Evolutionary conservation across 2,888 invertebrate species (phyloP).

Genomic region (Ichneumoninae sp.): DNA sequence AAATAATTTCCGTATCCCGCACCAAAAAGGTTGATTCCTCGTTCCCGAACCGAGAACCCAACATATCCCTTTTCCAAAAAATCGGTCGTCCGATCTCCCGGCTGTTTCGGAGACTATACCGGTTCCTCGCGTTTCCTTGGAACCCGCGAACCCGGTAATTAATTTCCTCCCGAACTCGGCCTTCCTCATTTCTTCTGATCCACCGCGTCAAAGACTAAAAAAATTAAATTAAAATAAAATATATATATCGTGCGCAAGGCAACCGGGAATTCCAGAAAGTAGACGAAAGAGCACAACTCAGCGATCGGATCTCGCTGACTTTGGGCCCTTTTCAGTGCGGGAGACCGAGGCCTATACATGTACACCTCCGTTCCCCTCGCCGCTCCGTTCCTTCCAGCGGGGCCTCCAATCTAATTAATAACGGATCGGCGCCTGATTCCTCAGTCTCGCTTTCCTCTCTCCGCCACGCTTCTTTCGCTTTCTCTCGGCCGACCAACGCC

Average conservation of each 20-base stretch:
- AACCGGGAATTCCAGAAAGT: conserved; percentile 77
- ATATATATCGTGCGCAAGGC: conserved; percentile 46
- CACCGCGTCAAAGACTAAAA: conserved; percentile 56
- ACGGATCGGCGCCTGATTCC: conserved; percentile 81
- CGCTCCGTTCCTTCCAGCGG: conserved; percentile 66
- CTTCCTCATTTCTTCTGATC: conserved; percentile 66
- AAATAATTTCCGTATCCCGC: background rate
- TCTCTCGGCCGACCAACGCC: conserved; percentile 28
- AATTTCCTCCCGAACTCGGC: conserved; percentile 72
- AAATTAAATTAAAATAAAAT: conserved; percentile 13
- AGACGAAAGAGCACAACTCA: conserved; percentile 64
- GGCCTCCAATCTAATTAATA: conserved; percentile 82
- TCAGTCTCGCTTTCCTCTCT: conserved; percentile 48
- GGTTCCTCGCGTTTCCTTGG: conserved; percentile 59
- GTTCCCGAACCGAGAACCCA: background rate
- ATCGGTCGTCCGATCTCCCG: conserved; percentile 60
- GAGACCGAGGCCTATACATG: conserved; percentile 26
- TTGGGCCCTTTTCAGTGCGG: conserved; percentile 73
- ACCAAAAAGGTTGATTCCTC: background rate
- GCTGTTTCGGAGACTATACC: conserved; percentile 55
- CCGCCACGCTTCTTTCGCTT: conserved; percentile 54
- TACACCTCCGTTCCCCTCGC: background rate
- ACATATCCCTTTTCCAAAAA: conserved; percentile 67
- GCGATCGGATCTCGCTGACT: conserved; percentile 76
- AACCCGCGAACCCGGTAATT: conserved; percentile 76